Evolutionary conservation across 64 coral and sea anemone species (phyloP), one percentile per base, ranked within the genome.

Genomic region (Porites lutea): DNA sequence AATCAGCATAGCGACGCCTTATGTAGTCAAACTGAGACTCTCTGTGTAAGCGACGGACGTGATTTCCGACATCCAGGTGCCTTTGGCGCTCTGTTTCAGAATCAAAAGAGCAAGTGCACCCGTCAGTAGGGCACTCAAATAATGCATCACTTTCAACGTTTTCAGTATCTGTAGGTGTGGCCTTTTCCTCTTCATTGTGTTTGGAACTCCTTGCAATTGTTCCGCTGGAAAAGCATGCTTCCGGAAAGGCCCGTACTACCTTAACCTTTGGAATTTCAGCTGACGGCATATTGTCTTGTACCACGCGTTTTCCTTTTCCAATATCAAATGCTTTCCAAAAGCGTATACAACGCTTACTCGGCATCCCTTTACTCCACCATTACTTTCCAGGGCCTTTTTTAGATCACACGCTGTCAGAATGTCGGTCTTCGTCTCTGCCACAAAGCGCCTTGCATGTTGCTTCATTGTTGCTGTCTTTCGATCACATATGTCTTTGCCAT

Each of bases 1-100:
- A 11, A 70, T 86, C 82, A 86, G 45, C 82, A 52, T 86, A 86
- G 45, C 20, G 82, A 19, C 82, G 82, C 82, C 63, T 86, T 18
- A 86, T 70, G 64, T 86, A 3, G 50, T 86, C 82, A 86, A 86
- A 86, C 82, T 86, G 82, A 53, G 82, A 86, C 82, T 86, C 82
- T 51, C 46, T 86, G 48, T 86, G 58, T 57, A 78, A 78, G 75
- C 75, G 49, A 78, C 75, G 75, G 18, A 78, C 75, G 75, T 78
- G 16, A 23, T 57, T 78, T 20, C 75, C 50, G 51, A 78, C 15
- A 57, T 78, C 50, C 16, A 78, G 75, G 75, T 78, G 75, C 75
- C 51, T 78, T 50, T 78, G 75, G 51, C 58, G 75, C 75, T 78
- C 75, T 78, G 75, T 21, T 55, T 78, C 75, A 57, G 75, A 21